A percentile compares a stretch with the other conserved stretches of the same genome.
Conservation (phyloP, 2,113 vertebrate genomes). For the Sporophila hypoxantha region DNA sequence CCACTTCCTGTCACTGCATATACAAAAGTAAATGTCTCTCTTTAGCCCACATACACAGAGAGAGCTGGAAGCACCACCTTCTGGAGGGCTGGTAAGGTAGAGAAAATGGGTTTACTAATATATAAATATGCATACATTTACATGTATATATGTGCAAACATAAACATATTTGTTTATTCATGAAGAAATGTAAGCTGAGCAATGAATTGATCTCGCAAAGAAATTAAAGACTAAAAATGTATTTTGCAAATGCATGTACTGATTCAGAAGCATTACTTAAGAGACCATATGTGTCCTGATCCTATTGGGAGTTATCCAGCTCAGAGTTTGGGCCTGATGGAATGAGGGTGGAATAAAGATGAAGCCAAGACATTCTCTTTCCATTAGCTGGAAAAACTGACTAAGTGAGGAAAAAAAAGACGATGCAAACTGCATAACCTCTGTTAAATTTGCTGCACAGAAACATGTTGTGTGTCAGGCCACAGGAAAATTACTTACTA, state of each 20-base stretch:
- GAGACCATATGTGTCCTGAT: background rate
- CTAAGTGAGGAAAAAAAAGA: background rate
- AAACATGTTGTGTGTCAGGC: background rate
- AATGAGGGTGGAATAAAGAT: constrained; percentile 28
- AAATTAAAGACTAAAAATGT: background rate
- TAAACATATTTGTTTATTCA: background rate
- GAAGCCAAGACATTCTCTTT: constrained; percentile 32
- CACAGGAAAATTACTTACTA: background rate
- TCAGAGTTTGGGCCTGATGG: background rate
- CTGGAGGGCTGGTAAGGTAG: background rate
- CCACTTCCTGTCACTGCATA: background rate
- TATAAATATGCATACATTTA: background rate
- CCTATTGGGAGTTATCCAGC: background rate
- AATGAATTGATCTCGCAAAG: background rate
- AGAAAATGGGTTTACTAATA: background rate
- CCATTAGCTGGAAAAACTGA: constrained; percentile 32
- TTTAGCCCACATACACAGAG: background rate
- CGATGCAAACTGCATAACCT: background rate
- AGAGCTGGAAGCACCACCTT: background rate
- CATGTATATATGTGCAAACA: background rate
- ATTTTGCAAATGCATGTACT: background rate
- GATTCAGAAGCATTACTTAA: constrained; percentile 15
- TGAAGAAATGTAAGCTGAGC: background rate
- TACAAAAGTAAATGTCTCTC: background rate
- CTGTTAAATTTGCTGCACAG: background rate